phyloP scores from a whole-genome alignment of 2,888 invertebrate genomes.

The Tipula confusa region DNA sequence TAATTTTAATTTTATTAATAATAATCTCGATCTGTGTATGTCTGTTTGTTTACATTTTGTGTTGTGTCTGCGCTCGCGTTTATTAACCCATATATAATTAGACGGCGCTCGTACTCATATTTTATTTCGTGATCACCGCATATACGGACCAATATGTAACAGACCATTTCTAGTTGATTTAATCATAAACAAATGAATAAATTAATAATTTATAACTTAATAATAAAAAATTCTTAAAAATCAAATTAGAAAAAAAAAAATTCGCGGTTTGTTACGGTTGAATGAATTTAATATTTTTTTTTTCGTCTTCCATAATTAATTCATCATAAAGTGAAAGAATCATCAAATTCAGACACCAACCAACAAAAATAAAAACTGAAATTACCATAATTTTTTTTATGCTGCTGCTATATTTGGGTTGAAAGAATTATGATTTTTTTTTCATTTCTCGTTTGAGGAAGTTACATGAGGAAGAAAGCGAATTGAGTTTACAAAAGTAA shows the following conservation, averaged over 20 bases:
- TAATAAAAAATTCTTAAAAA: background rate
- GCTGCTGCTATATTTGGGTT: background rate
- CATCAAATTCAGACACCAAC: background rate
- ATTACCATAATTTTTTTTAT: constrained; percentile 14
- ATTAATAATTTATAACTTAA: background rate
- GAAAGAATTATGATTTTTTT: background rate
- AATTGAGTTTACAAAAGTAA: background rate
- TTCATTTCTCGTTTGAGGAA: background rate
- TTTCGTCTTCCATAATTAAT: background rate
- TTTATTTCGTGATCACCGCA: background rate
- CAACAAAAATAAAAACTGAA: background rate
- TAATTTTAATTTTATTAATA: constrained; percentile 25
- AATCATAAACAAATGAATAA: background rate
- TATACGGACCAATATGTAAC: background rate
- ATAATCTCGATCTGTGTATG: background rate
- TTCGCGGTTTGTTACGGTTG: background rate
- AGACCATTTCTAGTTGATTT: background rate
- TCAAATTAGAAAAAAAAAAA: background rate
- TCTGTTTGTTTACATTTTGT: background rate
- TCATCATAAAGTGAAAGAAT: constrained; percentile 12
- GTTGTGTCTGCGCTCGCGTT: background rate
- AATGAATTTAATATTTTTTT: background rate
- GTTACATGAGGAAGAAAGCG: background rate
- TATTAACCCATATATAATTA: background rate
- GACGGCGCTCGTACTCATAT: background rate